These are phyloP conservation scores for Coreius guichenoti DNA, from an alignment of 2,797 vertebrate species.

Conservation along the genomic window DNA sequence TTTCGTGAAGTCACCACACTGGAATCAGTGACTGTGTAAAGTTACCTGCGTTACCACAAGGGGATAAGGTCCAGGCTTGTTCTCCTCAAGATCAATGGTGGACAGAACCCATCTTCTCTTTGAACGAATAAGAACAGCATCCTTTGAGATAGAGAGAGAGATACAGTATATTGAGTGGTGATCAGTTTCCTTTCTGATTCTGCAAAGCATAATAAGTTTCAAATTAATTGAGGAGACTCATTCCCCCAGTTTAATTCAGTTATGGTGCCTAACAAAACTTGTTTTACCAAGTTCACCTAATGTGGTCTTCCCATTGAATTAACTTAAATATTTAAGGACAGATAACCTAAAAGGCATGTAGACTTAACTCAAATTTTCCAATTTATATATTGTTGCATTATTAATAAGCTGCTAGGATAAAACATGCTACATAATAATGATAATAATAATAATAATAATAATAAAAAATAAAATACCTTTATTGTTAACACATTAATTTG, in stretches of 20 bases:
- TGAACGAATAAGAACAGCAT: slow-evolving; percentile 68
- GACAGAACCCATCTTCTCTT: slow-evolving; percentile 87
- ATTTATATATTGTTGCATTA: no score
- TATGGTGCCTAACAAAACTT: neutral
- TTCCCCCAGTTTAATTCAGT: neutral
- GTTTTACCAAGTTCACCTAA: neutral
- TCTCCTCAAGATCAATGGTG: slow-evolving; percentile 82
- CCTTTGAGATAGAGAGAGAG: slow-evolving; percentile 63
- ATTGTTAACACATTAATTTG: neutral
- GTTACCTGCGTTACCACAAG: slow-evolving; percentile 66
- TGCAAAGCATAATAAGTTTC: neutral
- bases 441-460: no score
- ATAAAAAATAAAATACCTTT: neutral
- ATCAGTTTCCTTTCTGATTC: neutral
- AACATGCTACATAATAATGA: neutral
- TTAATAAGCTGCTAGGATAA: no score
- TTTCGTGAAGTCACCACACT: neutral
- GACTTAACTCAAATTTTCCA: no score
- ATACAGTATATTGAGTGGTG: neutral
- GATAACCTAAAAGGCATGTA: no score
- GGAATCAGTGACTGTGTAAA: neutral
- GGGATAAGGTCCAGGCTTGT: slow-evolving; percentile 78
- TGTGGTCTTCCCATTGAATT: neutral
- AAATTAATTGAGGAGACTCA: neutral
- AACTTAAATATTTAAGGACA: no score